Conservation (phyloP, 2,888 invertebrate genomes). For the Cabera pusaria region DNA sequence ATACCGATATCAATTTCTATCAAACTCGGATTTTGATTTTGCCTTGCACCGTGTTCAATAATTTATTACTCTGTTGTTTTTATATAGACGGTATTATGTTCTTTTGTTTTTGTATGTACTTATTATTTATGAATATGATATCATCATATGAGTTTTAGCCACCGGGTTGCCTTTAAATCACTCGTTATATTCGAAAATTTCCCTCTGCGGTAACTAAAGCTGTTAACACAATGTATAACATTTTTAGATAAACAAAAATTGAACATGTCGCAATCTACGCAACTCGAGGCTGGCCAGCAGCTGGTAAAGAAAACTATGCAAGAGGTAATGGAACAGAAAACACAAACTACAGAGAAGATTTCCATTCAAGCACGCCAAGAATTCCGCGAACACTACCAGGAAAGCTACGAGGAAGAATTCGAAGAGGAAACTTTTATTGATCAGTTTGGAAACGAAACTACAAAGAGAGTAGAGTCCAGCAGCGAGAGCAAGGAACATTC, state of each 20-base stretch:
- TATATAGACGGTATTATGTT: constrained; percentile 24
- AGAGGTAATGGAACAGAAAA: constrained; percentile 62
- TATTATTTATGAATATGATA: constrained; percentile 13
- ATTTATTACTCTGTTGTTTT: constrained; percentile 42
- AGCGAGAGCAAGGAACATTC: constrained; percentile 78
- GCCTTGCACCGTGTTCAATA: constrained; percentile 50
- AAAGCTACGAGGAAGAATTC: constrained; percentile 78
- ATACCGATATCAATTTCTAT: constrained; percentile 63
- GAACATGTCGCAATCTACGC: constrained; percentile 68
- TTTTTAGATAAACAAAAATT: constrained; percentile 46
- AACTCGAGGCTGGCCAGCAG: constrained; percentile 72
- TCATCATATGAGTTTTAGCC: constrained; percentile 3
- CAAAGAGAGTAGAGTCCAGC: constrained; percentile 73
- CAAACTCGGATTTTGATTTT: constrained; percentile 53
- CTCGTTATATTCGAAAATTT: neutral
- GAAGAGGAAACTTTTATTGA: constrained; percentile 77
- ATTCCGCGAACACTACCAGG: constrained; percentile 72
- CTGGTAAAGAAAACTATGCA: constrained; percentile 78
- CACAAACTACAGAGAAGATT: constrained; percentile 65
- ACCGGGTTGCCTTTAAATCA: constrained; percentile 9
- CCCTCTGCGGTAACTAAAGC: neutral
- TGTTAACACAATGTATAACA: no score
- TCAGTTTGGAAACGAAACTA: constrained; percentile 70
- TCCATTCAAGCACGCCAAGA: constrained; percentile 77
- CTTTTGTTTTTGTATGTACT: constrained; percentile 24